Conservation (phyloP, 2,113 vertebrate genomes). For the Pelecanoides urinatrix region DNA sequence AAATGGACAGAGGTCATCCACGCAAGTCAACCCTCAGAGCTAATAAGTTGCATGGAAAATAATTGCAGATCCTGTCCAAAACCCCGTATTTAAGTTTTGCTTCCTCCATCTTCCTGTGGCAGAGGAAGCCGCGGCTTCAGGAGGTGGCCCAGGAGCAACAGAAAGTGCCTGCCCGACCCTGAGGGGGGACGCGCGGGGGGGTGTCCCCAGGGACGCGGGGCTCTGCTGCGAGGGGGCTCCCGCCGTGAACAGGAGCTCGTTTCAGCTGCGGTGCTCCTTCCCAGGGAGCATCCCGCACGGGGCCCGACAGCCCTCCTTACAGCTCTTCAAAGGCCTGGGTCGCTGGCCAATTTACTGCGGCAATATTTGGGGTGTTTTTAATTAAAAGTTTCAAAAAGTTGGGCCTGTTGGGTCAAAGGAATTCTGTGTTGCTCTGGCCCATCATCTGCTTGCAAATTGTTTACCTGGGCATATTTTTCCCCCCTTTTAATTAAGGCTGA, state of each 20-base stretch:
- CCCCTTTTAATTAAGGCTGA: slow-evolving; percentile 18
- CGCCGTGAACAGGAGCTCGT: background rate
- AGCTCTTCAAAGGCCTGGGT: slow-evolving; percentile 39
- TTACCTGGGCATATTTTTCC: background rate
- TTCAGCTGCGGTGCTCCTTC: background rate
- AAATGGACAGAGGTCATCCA: rapidly evolving
- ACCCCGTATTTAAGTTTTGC: rapidly evolving
- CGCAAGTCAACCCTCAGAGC: background rate
- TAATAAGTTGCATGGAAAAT: background rate
- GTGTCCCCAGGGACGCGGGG: rapidly evolving
- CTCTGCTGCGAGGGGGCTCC: background rate
- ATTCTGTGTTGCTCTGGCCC: background rate
- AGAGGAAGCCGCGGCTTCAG: background rate
- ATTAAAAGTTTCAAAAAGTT: slow-evolving; percentile 43
- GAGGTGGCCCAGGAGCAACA: background rate
- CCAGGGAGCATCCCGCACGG: background rate
- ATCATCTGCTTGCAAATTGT: background rate
- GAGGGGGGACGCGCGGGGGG: rapidly evolving
- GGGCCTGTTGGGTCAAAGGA: slow-evolving; percentile 19
- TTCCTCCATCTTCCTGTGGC: background rate
- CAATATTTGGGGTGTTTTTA: slow-evolving; percentile 14
- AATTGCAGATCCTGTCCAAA: background rate
- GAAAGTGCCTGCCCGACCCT: background rate
- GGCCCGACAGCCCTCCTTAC: background rate
- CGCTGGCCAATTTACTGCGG: slow-evolving; percentile 2